Conservation (phyloP, 2,113 vertebrate genomes). For the Mormoops blainvillei region DNA sequence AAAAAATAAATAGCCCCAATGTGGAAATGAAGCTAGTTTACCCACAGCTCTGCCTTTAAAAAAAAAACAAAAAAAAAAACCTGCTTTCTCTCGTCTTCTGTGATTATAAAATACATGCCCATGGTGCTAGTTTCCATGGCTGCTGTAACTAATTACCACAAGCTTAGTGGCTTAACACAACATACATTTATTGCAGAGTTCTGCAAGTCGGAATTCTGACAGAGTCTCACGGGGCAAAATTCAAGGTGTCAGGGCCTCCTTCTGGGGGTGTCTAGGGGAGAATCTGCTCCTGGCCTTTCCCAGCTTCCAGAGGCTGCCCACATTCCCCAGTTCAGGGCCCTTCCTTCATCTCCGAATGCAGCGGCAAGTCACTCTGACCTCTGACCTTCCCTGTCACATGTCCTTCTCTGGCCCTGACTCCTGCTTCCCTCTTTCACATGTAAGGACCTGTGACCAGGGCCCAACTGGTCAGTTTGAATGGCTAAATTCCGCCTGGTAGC, state of each 20-base stretch:
- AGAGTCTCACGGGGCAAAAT: not conserved
- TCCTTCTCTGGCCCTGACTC: not conserved
- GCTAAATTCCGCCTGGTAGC: not conserved
- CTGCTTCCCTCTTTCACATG: not conserved
- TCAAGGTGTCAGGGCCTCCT: not conserved
- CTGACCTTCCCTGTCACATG: not conserved
- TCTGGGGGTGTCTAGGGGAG: no score
- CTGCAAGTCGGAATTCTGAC: not conserved
- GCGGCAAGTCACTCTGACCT: not conserved
- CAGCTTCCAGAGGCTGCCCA: not conserved
- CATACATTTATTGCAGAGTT: no score
- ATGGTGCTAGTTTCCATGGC: not conserved
- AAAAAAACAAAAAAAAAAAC: not conserved
- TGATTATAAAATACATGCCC: not conserved
- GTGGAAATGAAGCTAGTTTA: not conserved
- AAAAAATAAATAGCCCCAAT: not conserved
- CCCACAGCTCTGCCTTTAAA: not conserved
- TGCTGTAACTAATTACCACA: not conserved
- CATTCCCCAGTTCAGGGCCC: rapidly evolving
- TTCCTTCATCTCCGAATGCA: not conserved
- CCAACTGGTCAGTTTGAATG: no score
- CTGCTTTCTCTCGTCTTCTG: not conserved
- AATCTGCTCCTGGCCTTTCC: not conserved
- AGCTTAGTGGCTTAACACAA: not conserved
- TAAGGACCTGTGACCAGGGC: not conserved